These are phyloP conservation scores for Cavia porcellus DNA, from an alignment of 2,113 vertebrate species.

Conservation along the genomic window DNA sequence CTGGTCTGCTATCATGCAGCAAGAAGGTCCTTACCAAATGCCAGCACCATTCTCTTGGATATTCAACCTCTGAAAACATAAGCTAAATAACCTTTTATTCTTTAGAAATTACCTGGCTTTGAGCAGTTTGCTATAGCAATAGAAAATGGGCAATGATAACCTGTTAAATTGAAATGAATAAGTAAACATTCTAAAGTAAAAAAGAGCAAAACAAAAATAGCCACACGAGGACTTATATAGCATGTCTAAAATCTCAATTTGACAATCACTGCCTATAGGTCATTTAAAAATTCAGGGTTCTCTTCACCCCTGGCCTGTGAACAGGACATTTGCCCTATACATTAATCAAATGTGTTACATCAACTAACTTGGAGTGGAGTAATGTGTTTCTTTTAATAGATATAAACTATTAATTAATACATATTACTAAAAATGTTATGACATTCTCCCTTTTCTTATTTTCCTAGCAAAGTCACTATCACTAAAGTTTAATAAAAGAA, in stretches of 20 bases:
- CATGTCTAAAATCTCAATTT: neutral
- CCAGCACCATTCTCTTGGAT: neutral
- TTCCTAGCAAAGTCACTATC: neutral
- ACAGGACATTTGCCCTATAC: neutral
- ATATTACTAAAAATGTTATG: neutral
- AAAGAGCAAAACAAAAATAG: neutral
- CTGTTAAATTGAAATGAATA: slow-evolving; percentile 18
- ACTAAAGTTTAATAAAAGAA: neutral
- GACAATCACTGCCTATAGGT: neutral
- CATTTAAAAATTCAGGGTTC: neutral
- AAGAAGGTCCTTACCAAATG: neutral
- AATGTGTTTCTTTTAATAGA: neutral
- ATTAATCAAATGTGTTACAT: neutral
- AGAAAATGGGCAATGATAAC: neutral
- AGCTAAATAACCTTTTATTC: neutral
- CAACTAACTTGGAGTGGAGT: neutral
- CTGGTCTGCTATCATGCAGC: neutral
- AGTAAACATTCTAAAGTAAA: neutral
- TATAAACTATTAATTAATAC: neutral
- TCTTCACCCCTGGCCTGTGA: neutral
- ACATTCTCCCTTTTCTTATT: neutral
- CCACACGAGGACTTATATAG: neutral
- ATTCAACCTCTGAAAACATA: neutral
- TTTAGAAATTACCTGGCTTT: neutral
- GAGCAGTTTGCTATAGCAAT: neutral